Conservation (phyloP, 2,113 vertebrate species). For the Egretta garzetta region DNA sequence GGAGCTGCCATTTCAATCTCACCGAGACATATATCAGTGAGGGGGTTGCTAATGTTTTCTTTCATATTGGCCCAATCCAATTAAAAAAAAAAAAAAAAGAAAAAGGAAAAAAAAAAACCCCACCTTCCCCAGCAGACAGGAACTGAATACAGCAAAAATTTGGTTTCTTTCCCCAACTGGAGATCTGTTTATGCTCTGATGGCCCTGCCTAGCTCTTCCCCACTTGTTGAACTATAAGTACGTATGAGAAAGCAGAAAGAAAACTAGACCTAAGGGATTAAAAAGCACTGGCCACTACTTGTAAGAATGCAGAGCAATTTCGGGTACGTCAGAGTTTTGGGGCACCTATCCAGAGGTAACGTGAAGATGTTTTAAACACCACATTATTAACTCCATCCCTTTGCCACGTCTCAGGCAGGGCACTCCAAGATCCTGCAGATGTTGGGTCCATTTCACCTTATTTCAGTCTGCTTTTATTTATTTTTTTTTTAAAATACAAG, state of each 20-base stretch:
- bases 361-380: neutral
- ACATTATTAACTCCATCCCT: neutral
- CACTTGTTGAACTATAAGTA: neutral
- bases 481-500: neutral
- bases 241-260: neutral
- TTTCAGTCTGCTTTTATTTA: neutral
- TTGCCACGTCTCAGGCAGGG: neutral
- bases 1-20: neutral
- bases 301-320: neutral
- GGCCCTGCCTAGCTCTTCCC: neutral
- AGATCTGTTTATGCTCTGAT: neutral
- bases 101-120: rapidly evolving
- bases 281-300: neutral
- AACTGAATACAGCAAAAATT: neutral
- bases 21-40: neutral
- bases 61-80: neutral
- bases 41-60: neutral
- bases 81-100: neutral
- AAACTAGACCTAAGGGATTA: neutral
- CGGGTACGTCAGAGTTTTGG: neutral
- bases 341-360: neutral
- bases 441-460: neutral
- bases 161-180: neutral
- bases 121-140: neutral
- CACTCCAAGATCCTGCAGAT: neutral